These are phyloP conservation scores for Sebastes itinus DNA, from an alignment of 2,797 vertebrate species.

Conservation along the genomic window DNA sequence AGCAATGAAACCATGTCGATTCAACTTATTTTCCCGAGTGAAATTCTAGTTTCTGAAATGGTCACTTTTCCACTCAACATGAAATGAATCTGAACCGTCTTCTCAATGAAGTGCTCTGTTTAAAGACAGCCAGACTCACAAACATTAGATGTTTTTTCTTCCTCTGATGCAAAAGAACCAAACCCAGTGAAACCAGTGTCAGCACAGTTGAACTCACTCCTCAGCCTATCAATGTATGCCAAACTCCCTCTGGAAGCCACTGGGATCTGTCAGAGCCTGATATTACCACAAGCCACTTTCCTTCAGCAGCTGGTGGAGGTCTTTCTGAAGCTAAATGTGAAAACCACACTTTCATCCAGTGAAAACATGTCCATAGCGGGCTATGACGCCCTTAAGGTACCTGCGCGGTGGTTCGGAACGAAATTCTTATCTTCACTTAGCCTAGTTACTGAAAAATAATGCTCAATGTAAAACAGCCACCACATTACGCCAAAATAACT, in stretches of 20 bases:
- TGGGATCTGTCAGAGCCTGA: constrained; percentile 12
- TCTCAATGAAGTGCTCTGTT: neutral
- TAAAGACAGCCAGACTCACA: neutral
- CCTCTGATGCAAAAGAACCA: neutral
- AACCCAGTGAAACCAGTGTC: neutral
- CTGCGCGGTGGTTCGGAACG: neutral
- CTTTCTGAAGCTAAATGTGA: constrained; percentile 21
- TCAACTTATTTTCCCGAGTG: neutral
- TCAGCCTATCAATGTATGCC: neutral
- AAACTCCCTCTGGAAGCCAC: neutral
- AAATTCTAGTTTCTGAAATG: neutral
- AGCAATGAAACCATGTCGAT: neutral
- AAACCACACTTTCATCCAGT: constrained; percentile 28
- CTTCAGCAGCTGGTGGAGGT: constrained; percentile 13
- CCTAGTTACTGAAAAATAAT: neutral
- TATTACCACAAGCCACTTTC: constrained; percentile 43
- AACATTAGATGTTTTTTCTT: neutral
- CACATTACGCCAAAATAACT: neutral
- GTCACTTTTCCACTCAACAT: neutral
- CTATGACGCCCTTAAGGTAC: neutral
- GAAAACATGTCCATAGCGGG: constrained; percentile 10
- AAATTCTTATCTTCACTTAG: neutral
- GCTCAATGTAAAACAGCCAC: neutral
- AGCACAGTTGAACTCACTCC: neutral
- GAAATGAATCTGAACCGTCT: neutral